Conservation (phyloP, 2,113 vertebrate species). For the Pseudorectes ferrugineus region DNA sequence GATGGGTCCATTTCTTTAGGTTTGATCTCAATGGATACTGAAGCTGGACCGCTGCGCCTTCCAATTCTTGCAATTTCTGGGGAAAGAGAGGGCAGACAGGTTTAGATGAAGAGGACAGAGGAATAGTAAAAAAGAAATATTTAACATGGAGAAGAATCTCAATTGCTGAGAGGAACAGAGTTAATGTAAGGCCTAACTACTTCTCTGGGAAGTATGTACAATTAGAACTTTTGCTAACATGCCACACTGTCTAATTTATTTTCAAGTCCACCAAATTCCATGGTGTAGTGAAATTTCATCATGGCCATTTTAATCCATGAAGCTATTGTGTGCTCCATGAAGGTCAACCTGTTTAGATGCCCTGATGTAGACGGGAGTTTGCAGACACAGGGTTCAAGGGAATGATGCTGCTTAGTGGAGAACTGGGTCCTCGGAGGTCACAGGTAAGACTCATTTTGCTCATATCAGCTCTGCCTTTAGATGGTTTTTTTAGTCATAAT, state of each 20-base stretch:
- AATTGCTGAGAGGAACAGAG: neutral
- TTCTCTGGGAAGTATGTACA: neutral
- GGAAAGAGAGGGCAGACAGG: constrained; percentile 48
- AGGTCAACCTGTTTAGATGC: neutral
- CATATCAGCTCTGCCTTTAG: neutral
- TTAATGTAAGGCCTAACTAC: neutral
- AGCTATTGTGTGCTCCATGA: neutral
- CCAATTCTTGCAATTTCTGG: constrained; percentile 46
- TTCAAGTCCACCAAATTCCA: neutral
- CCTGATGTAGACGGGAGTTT: neutral
- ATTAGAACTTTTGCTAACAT: constrained; percentile 17
- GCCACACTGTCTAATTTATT: neutral
- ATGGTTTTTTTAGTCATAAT: neutral
- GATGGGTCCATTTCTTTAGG: constrained; percentile 59
- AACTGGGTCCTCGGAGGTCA: neutral
- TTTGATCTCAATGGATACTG: constrained; percentile 60
- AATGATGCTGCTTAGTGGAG: neutral
- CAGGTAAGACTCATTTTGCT: neutral
- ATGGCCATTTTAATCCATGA: neutral
- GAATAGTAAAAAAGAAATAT: constrained; percentile 28
- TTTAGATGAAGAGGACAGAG: constrained; percentile 56
- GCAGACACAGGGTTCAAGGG: neutral
- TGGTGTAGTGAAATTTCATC: neutral
- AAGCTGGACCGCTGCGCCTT: constrained; percentile 57
- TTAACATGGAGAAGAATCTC: constrained; percentile 37